Conservation (phyloP, 2,888 invertebrate genomes). For the Caenorhabditis imperialis region DNA sequence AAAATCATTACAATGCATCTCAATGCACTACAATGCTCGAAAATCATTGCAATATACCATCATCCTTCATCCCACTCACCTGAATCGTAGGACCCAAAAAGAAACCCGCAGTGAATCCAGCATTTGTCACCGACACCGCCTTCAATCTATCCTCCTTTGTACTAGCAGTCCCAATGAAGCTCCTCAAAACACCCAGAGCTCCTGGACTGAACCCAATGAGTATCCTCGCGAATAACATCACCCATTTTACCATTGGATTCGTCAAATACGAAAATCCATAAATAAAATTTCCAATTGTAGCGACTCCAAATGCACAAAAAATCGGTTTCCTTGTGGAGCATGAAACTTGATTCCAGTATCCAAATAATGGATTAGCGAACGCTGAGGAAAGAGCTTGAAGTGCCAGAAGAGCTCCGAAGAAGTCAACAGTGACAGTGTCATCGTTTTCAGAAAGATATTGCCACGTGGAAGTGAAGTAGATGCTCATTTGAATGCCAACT, state of each 20-base stretch:
- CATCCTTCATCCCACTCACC: too few relatives aligned
- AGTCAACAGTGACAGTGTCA: constrained; percentile 52
- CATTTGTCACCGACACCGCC: constrained; percentile 62
- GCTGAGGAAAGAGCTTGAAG: constrained; percentile 43
- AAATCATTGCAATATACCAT: too few relatives aligned
- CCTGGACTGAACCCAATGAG: constrained; percentile 57
- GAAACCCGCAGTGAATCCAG: constrained; percentile 61
- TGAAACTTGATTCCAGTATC: constrained; percentile 55
- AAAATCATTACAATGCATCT: too few relatives aligned
- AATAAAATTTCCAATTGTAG: constrained; percentile 55
- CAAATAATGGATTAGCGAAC: constrained; percentile 51
- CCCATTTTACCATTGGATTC: constrained; percentile 40
- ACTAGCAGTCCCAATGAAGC: constrained; percentile 62
- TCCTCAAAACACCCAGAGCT: constrained; percentile 59
- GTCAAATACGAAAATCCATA: constrained; percentile 52
- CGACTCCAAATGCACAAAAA: constrained; percentile 42
- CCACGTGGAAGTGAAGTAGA: constrained; percentile 69
- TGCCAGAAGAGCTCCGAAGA: constrained; percentile 53
- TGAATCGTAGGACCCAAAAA: constrained; percentile 63
- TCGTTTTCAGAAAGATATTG: constrained; percentile 61
- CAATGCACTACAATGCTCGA: too few relatives aligned
- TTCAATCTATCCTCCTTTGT: constrained; percentile 60
- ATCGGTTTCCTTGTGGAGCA: constrained; percentile 47
- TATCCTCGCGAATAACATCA: constrained; percentile 52
- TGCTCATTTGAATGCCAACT: constrained; percentile 61